phyloP scores from a whole-genome alignment of 2,797 vertebrate species.

The Hypotaenidia okinawae region DNA sequence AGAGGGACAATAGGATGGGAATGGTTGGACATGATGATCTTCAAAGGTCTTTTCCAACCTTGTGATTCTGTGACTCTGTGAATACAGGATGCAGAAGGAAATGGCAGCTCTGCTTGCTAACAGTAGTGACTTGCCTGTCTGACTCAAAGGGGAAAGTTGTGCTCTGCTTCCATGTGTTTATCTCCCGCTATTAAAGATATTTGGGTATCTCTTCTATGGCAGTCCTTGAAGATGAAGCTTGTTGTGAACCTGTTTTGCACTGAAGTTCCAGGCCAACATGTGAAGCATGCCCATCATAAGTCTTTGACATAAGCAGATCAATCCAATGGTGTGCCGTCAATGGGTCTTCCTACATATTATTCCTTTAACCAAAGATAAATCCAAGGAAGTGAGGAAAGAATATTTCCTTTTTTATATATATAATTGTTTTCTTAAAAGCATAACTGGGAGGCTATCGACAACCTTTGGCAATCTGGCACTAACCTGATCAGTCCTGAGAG shows the following conservation, averaged over 20 bases:
- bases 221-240: background rate
- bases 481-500: background rate
- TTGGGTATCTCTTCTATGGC: background rate
- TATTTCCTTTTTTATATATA: background rate
- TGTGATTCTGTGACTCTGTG: too few species aligned
- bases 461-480: background rate
- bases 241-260: background rate
- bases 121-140: background rate
- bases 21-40: too few species aligned
- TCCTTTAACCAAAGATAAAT: background rate
- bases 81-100: rapidly evolving
- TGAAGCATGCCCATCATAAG: background rate
- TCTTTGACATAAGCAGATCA: background rate
- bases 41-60: too few species aligned
- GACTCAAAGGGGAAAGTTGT: background rate
- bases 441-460: background rate
- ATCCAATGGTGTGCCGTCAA: background rate
- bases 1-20: background rate
- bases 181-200: background rate
- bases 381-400: background rate
- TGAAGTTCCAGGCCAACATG: background rate
- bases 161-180: rapidly evolving
- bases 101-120: background rate
- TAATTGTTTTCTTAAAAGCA: background rate
- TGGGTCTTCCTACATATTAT: background rate